phyloP scores from a whole-genome alignment of 53 echinoderm and acorn worm genomes.

The Glandiceps talaboti region DNA sequence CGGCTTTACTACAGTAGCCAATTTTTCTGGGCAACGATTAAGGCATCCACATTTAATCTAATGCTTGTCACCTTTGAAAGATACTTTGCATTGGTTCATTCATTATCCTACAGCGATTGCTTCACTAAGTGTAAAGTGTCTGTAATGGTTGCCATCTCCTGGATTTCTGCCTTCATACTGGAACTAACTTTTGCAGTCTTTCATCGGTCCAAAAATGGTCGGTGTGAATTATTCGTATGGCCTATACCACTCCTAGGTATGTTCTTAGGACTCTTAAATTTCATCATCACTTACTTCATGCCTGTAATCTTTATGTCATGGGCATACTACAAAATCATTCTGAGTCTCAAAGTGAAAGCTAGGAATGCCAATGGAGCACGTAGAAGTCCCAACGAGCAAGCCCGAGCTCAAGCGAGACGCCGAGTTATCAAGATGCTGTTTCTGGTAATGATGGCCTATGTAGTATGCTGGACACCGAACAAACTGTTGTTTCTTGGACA shows the following conservation, averaged over 20 bases:
- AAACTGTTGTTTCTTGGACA: slow-evolving; percentile 78
- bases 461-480: slow-evolving; percentile 80
- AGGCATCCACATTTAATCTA: slow-evolving; percentile 88
- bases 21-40: slow-evolving; percentile 88
- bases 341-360: slow-evolving; percentile 43
- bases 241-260: slow-evolving; percentile 23
- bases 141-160: slow-evolving; percentile 43
- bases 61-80: slow-evolving; percentile 77
- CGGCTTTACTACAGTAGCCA: slow-evolving; percentile 52
- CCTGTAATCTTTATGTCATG: slow-evolving; percentile 80
- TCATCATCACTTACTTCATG: slow-evolving; percentile 72
- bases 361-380: not conserved
- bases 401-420: slow-evolving; percentile 53
- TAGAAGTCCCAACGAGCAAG: slow-evolving; percentile 24
- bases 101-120: slow-evolving; percentile 59
- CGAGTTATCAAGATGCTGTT: slow-evolving; percentile 79
- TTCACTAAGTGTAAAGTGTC: slow-evolving; percentile 49
- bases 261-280: slow-evolving; percentile 55
- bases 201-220: not conserved
- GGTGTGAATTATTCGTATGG: slow-evolving; percentile 39
- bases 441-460: slow-evolving; percentile 74
- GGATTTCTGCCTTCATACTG: slow-evolving; percentile 43
- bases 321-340: slow-evolving; percentile 72
- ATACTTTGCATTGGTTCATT: slow-evolving; percentile 86
- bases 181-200: slow-evolving; percentile 62